These are phyloP conservation scores for Pseudomugil tenellus DNA, from an alignment of 2,797 vertebrate species.

Conservation along the genomic window DNA sequence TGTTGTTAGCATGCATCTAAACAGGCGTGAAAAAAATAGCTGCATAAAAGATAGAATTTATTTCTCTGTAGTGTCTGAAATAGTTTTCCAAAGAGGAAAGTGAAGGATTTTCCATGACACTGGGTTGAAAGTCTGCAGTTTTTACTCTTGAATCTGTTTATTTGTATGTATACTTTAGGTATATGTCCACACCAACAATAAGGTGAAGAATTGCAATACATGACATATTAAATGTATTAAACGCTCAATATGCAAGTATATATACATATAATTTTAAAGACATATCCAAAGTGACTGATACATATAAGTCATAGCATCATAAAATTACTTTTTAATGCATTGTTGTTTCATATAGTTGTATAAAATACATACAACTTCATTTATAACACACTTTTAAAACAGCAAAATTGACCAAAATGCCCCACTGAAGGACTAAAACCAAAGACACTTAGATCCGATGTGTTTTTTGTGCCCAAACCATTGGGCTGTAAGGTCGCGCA, in stretches of 20 bases:
- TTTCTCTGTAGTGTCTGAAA: conserved; percentile 15
- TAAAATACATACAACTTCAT: too few species aligned
- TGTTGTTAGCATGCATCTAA: conserved; percentile 34
- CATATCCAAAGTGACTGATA: neutral
- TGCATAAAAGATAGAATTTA: conserved; percentile 18
- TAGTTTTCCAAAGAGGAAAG: neutral
- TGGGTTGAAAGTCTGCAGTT: neutral
- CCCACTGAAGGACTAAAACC: too few species aligned
- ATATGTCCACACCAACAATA: conserved; percentile 6
- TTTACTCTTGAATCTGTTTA: conserved; percentile 11
- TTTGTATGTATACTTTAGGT: conserved; percentile 12
- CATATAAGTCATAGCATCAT: neutral
- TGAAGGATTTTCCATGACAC: neutral
- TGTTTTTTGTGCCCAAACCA: neutral
- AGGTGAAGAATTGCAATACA: neutral
- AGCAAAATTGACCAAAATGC: too few species aligned
- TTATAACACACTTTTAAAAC: too few species aligned
- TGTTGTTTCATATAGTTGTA: too few species aligned
- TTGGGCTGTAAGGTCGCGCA: too few species aligned
- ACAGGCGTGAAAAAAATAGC: conserved; percentile 17
- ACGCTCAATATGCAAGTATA: neutral
- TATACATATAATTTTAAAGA: neutral
- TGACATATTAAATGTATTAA: neutral
- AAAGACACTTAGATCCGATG: too few species aligned
- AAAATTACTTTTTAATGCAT: neutral